Percentiles rank a stretch among this genome's conserved stretches.
phyloP scores from a whole-genome alignment of 2,113 vertebrate species.

The Piprites chloris region DNA sequence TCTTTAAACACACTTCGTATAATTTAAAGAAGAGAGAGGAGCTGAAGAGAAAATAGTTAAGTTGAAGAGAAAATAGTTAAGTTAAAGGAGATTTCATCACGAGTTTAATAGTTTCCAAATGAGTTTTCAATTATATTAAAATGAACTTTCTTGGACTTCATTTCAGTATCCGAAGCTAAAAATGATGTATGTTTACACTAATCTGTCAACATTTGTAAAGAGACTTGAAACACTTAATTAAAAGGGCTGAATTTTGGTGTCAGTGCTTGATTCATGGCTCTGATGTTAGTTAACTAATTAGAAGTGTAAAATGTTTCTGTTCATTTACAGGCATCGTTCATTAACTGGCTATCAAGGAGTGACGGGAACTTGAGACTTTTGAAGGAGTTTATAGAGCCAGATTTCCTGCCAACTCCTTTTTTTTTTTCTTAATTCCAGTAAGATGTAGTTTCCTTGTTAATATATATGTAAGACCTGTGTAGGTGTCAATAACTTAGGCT shows the following conservation, averaged over 20 bases:
- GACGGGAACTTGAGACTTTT: not conserved
- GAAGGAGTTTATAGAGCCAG: not conserved
- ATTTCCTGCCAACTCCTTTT: not conserved
- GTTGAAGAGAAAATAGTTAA: not conserved
- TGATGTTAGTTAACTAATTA: slow-evolving; percentile 19
- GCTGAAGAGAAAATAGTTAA: not conserved
- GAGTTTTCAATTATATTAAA: not conserved
- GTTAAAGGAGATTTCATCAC: not conserved
- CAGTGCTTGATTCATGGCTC: slow-evolving; percentile 18
- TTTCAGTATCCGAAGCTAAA: not conserved
- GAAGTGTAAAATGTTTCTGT: not conserved
- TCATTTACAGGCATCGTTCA: not conserved
- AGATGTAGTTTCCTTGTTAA: not conserved
- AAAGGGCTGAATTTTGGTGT: not conserved
- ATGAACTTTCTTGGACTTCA: not conserved
- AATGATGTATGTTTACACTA: not conserved
- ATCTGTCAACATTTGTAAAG: not conserved
- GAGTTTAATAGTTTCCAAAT: not conserved
- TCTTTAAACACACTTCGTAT: not conserved
- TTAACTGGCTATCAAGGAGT: not conserved
- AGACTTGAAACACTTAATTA: not conserved
- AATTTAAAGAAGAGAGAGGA: not conserved
- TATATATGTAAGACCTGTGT: not conserved
- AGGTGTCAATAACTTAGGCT: accelerated
- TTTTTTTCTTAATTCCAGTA: not conserved